Percentiles rank a stretch among this genome's conserved stretches.
These are phyloP conservation scores for Sternotherus odoratus DNA, from an alignment of 2,797 vertebrate species.

Conservation along the genomic window DNA sequence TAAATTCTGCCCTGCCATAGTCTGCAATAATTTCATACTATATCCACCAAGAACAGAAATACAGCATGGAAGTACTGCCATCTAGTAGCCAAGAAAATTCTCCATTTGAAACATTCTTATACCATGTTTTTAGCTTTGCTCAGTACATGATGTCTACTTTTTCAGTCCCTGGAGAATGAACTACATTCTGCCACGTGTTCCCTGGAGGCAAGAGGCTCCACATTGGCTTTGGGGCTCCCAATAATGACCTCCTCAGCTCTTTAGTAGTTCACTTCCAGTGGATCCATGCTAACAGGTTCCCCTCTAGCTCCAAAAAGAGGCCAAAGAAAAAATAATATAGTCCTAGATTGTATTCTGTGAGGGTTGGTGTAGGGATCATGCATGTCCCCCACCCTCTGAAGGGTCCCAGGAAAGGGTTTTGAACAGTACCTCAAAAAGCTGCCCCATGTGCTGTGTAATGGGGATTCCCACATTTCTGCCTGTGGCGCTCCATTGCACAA, in stretches of 20 bases:
- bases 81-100: not conserved
- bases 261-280: not conserved
- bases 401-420: not conserved
- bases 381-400: not conserved
- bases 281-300: not conserved
- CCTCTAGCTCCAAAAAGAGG: not conserved
- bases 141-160: not conserved
- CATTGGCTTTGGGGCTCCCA: not conserved
- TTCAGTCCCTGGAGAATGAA: not conserved
- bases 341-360: not conserved
- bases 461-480: not conserved
- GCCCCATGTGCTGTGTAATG: not conserved
- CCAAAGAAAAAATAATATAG: not conserved
- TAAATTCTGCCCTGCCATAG: not conserved
- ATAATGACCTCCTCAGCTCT: not conserved
- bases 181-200: not conserved
- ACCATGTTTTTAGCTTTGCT: not conserved
- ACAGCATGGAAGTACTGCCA: constrained; percentile 20
- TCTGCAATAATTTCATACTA: not conserved
- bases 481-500: not conserved
- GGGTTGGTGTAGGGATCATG: not conserved
- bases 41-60: not conserved
- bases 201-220: not conserved
- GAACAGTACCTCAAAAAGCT: not conserved
- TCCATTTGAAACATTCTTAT: not conserved